Evolutionary conservation across 2,113 vertebrate genomes (phyloP).

Genomic region (Balaeniceps rex): DNA sequence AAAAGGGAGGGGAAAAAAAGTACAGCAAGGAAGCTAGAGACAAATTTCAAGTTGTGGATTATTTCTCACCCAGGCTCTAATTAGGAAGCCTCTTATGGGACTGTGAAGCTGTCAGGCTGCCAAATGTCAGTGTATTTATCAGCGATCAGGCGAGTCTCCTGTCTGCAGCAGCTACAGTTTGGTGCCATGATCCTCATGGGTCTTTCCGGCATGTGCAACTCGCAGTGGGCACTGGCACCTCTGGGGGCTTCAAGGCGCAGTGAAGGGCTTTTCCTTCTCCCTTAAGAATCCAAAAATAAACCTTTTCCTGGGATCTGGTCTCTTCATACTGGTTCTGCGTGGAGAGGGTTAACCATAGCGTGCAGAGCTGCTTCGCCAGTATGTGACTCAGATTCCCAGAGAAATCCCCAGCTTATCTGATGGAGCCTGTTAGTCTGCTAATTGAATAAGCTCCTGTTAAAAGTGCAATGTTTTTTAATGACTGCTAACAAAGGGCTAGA

Average conservation of each 20-base stretch:
- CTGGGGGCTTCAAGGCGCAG: not conserved
- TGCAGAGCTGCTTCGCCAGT: not conserved
- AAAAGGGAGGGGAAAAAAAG: not conserved
- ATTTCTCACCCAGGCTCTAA: constrained; percentile 63
- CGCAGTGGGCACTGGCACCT: not conserved
- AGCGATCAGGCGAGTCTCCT: not conserved
- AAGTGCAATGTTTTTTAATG: constrained; percentile 57
- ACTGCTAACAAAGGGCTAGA: constrained; percentile 29
- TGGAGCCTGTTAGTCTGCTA: constrained; percentile 59
- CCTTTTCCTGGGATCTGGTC: not conserved
- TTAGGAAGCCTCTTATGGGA: constrained; percentile 52
- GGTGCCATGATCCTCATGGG: not conserved
- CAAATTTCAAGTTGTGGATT: constrained; percentile 39
- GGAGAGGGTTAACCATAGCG: constrained; percentile 18
- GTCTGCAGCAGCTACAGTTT: not conserved
- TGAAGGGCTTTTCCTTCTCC: not conserved
- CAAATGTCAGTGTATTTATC: constrained; percentile 39
- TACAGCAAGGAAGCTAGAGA: constrained; percentile 7
- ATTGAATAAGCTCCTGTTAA: constrained; percentile 61
- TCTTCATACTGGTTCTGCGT: not conserved
- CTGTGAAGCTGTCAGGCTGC: constrained; percentile 60
- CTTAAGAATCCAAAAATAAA: not conserved
- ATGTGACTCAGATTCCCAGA: constrained; percentile 36
- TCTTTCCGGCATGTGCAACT: not conserved
- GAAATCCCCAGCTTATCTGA: constrained; percentile 49